Evolutionary conservation across 2,888 invertebrate species (phyloP), one percentile per base, ranked within the genome.

Genomic region (Microctonus hyperodae): DNA sequence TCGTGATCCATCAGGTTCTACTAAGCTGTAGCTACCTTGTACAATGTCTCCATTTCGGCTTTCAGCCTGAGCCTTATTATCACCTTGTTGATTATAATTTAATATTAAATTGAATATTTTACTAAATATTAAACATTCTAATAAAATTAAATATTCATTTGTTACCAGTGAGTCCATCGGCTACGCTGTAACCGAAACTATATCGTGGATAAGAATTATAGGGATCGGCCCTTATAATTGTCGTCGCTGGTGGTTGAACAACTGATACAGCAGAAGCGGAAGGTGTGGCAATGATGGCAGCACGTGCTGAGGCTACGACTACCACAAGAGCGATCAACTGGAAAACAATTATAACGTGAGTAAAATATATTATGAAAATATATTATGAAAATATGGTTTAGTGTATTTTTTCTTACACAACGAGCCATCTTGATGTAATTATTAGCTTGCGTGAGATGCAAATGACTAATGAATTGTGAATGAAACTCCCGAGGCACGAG

Each of bases 21-120:
- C 76, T 31, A 82, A 70, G 53, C 79, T 81, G 75, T 82, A 83
- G 44, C 80, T 79, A 25, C 83, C 83, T 65, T 80, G 78, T n/a
- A 83, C 81, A 2, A 79, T 74, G 53, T 82, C 80, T 22, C 81
- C 81, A 61, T 78, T 75, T 31, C 81, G 77, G 20, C 78, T 79
- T 64, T 81, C 83, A 58, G 81, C 78, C 65, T 82, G 83, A n/a
- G 80, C 79, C 65, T 82, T 83, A 75, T 80, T 80, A 72, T 82
- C 82, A 20, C 82, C 82, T 81, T 28, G n/a, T n/a, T n/a, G n/a
- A 55, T 1, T 56, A 65, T 56, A 20, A 57, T 56, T 60, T 16
- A 40, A 40, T 35, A 20, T 7, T 63, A 13, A n/a, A n/a, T n/a
- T n/a, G n/a, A n/a, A n/a, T n/a, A n/a, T n/a, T n/a, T n/a, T n/a